phyloP scores from a whole-genome alignment of 2,797 vertebrate genomes.

The Thalassophryne amazonica region DNA sequence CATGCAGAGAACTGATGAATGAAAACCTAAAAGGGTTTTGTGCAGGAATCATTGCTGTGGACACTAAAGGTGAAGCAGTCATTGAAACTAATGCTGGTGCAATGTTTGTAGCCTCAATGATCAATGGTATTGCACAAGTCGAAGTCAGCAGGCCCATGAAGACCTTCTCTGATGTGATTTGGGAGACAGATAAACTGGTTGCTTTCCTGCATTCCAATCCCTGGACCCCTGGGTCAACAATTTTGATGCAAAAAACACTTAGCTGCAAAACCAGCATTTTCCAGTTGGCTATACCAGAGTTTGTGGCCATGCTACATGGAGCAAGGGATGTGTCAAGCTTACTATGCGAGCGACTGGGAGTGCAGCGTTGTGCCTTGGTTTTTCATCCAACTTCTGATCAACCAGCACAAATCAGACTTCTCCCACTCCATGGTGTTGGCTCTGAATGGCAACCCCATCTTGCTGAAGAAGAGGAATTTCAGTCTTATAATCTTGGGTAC shows the following conservation, averaged over 20 bases:
- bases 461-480: constrained; percentile 67
- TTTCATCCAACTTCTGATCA: constrained; percentile 55
- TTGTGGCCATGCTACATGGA: constrained; percentile 62
- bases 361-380: constrained; percentile 76
- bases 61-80: constrained; percentile 66
- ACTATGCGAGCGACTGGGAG: constrained; percentile 66
- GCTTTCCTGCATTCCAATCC: constrained; percentile 75
- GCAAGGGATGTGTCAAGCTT: constrained; percentile 68
- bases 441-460: constrained; percentile 70
- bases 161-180: constrained; percentile 68
- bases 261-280: constrained; percentile 75
- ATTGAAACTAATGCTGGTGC: constrained; percentile 78
- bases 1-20: constrained; percentile 74
- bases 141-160: constrained; percentile 73
- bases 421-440: constrained; percentile 76
- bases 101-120: constrained; percentile 78
- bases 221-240: constrained; percentile 76
- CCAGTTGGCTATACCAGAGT: constrained; percentile 64
- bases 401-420: constrained; percentile 66
- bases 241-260: constrained; percentile 69
- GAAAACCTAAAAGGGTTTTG: constrained; percentile 67
- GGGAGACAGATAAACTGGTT: constrained; percentile 78
- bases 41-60: constrained; percentile 79
- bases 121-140: constrained; percentile 56
- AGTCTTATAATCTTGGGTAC: constrained; percentile 66